These are phyloP conservation scores for Malurus splendens DNA, from an alignment of 2,797 vertebrate species.

Conservation along the genomic window DNA sequence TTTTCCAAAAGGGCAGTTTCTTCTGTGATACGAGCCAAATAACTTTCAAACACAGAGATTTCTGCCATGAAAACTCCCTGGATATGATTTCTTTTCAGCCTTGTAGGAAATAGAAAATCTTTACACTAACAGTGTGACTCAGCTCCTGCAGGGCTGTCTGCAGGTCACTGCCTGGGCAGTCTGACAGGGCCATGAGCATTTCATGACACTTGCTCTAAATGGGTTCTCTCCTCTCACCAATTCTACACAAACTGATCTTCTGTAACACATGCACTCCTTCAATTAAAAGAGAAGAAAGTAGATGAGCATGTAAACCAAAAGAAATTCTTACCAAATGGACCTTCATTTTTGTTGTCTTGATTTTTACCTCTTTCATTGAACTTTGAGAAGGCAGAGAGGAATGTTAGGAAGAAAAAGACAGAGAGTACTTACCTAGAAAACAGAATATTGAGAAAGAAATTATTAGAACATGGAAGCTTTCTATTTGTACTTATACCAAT, in stretches of 20 bases:
- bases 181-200: not conserved
- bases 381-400: not conserved
- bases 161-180: not conserved
- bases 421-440: constrained; percentile 73
- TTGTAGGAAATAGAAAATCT: not conserved
- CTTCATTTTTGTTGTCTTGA: not conserved
- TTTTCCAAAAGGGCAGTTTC: not conserved
- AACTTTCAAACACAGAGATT: not conserved
- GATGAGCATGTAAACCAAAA: not conserved
- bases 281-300: not conserved
- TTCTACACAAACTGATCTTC: not conserved
- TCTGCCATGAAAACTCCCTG: not conserved
- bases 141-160: not conserved
- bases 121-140: not conserved
- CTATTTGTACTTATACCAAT: not conserved
- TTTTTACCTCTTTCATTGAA: constrained; percentile 11
- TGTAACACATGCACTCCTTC: accelerated
- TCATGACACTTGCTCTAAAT: not conserved
- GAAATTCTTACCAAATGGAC: constrained; percentile 32
- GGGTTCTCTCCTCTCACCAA: not conserved
- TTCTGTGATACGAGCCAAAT: not conserved
- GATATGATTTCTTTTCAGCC: not conserved
- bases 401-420: constrained; percentile 24
- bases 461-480: not conserved
- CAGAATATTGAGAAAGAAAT: constrained; percentile 19